Evolutionary conservation across 2,888 invertebrate genomes (phyloP).

Genomic region (Hoplodrina ambigua): DNA sequence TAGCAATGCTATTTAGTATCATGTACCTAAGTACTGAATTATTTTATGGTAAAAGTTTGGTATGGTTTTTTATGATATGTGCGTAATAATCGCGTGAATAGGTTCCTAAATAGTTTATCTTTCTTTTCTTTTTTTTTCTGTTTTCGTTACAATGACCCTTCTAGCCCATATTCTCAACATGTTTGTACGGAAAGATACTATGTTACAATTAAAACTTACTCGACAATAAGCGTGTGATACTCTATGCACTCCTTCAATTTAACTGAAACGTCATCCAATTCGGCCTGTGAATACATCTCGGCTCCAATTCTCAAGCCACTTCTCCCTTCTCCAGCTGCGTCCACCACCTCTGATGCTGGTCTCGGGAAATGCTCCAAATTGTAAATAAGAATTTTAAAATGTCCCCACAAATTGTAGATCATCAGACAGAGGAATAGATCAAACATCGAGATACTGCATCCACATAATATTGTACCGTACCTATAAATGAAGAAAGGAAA

Average conservation of each 20-base stretch:
- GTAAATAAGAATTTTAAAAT: constrained; percentile 62
- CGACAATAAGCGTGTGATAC: constrained; percentile 40
- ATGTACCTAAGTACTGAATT: too few species aligned
- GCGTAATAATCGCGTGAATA: too few species aligned
- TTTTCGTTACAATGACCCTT: too few species aligned
- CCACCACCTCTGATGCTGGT: constrained; percentile 33
- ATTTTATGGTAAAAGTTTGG: too few species aligned
- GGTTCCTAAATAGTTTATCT: too few species aligned
- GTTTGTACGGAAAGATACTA: too few species aligned
- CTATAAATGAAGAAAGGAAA: constrained; percentile 20
- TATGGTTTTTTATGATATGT: too few species aligned
- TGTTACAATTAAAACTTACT: constrained; percentile 32
- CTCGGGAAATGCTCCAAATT: constrained; percentile 55
- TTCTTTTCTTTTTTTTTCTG: too few species aligned
- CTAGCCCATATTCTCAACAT: too few species aligned
- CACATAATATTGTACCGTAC: constrained; percentile 46
- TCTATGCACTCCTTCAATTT: constrained; percentile 46
- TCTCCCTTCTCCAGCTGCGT: not conserved
- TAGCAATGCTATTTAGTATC: too few species aligned
- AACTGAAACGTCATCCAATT: constrained; percentile 24
- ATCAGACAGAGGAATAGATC: constrained; percentile 64
- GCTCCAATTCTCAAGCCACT: constrained; percentile 1
- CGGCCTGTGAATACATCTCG: constrained; percentile 51
- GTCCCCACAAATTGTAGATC: constrained; percentile 66
- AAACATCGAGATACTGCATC: constrained; percentile 53